These are phyloP conservation scores for Plagodis dolabraria DNA, from an alignment of 2,888 invertebrate species.

Conservation along the genomic window DNA sequence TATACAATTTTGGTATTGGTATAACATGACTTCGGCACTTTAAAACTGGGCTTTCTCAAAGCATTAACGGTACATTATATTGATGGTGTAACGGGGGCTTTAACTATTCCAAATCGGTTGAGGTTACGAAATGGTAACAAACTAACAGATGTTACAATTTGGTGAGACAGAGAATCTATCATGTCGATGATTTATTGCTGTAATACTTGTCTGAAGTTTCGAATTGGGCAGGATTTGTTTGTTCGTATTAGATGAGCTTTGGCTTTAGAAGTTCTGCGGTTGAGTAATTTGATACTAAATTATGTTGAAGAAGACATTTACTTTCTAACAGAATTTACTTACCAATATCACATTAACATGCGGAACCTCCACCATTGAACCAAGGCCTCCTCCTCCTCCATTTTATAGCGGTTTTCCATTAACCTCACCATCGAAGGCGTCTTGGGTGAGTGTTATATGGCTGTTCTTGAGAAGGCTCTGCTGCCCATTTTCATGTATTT, in stretches of 20 bases:
- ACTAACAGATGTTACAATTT: constrained; percentile 34
- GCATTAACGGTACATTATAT: constrained; percentile 51
- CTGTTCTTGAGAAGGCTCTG: no score
- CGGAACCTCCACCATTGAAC: no score
- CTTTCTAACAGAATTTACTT: no score
- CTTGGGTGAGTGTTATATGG: neutral
- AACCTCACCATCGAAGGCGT: no score
- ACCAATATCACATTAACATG: no score
- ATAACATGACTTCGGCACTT: constrained; percentile 12
- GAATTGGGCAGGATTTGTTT: neutral
- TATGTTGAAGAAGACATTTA: no score
- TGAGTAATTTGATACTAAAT: no score
- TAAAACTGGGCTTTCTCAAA: constrained; percentile 51
- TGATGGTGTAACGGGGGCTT: constrained; percentile 60
- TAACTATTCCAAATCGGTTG: constrained; percentile 49
- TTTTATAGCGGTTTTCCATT: no score
- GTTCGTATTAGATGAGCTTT: constrained; percentile 10
- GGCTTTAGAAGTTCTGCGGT: no score
- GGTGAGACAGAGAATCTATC: constrained; percentile 27
- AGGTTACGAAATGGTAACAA: constrained; percentile 48
- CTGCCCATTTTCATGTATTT: no score
- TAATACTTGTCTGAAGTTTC: constrained; percentile 27
- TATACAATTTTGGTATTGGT: constrained; percentile 6
- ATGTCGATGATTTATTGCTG: constrained; percentile 34
- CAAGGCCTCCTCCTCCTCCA: no score